Conservation (phyloP, 2,797 vertebrate species). For the Parambassis ranga region DNA sequence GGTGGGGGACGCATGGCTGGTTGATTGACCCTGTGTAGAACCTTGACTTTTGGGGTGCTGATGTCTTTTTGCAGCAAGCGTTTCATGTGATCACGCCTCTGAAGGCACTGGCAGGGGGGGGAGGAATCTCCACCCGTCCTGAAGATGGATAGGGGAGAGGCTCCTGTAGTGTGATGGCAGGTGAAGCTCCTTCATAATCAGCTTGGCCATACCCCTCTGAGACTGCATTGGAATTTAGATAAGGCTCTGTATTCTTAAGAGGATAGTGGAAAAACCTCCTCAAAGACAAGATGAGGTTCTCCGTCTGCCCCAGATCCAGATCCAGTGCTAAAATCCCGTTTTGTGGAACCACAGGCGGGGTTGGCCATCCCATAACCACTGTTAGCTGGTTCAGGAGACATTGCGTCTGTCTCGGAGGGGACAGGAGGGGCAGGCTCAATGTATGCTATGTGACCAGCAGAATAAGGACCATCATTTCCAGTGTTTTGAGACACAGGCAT, state of each 20-base stretch:
- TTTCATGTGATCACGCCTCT: accelerated
- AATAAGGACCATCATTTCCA: neutral
- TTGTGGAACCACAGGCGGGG: neutral
- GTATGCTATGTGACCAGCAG: neutral
- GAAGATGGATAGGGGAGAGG: neutral
- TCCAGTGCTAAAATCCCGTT: neutral
- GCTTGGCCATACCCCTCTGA: neutral
- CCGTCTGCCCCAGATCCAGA: neutral
- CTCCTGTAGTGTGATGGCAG: accelerated
- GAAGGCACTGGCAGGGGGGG: neutral
- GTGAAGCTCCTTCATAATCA: neutral
- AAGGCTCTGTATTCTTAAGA: neutral
- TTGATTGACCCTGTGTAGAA: neutral
- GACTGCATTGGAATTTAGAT: neutral
- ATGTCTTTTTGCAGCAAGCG: neutral
- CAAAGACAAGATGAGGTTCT: neutral
- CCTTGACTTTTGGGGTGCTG: neutral
- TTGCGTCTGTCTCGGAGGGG: too few species aligned
- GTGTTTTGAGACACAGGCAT: neutral
- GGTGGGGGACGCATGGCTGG: accelerated
- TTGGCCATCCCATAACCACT: neutral
- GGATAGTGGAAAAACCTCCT: slow-evolving; percentile 17
- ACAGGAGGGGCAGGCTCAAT: neutral
- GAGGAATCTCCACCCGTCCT: neutral
- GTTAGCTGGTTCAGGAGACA: neutral